Evolutionary conservation across 2,888 invertebrate genomes (phyloP), one percentile per base, ranked within the genome.

Genomic region (Eristalis tenax): DNA sequence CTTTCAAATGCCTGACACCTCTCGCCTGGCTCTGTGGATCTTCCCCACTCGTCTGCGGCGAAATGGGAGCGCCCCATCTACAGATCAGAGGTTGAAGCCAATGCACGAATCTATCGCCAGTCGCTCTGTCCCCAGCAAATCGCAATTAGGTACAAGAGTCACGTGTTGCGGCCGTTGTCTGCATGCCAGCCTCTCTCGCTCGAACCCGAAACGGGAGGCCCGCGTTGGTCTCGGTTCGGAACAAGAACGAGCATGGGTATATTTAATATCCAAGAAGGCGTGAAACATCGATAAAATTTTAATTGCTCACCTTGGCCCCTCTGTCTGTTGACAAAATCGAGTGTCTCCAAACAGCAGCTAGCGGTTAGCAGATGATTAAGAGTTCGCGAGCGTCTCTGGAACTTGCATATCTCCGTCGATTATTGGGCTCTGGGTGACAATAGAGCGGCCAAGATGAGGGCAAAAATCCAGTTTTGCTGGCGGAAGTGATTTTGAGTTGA

Each of bases 211-310:
- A 77, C 61, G 76, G 76, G 10, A n/a, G 50, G 18, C 63, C 22
- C 38, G 23, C 11, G 32, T 68, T 32, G 40, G 4, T 32, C n/a
- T 43, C 26, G 38, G 23, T 11, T 15, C 23, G 26, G 22, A 6
- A 66, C 43, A 32, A 61, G 59, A 22, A 32, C 32, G 43, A 56
- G 32, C 69, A 79, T 75, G 61, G 57, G 59, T 82, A 13, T 79
- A 70, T 75, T 32, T 79, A 50, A 50, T 75, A 59, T 83, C 75
- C 26, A 38, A 65, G 69, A 64, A 83, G 81, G 85, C 85, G 85
- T 77, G 73, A 85, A 85, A 82, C 82, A 85, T 82, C 77, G 50
- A 85, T 82, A 74, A 77, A 85, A 77, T 77, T 81, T 81, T 77
- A 73, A 85, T 64, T 76, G 56, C 4, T n/a, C 43, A 6, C 18